A percentile compares a stretch with the other conserved stretches of the same genome.
phyloP scores from a whole-genome alignment of 2,888 invertebrate species.

The Oconnorella tubifera region DNA sequence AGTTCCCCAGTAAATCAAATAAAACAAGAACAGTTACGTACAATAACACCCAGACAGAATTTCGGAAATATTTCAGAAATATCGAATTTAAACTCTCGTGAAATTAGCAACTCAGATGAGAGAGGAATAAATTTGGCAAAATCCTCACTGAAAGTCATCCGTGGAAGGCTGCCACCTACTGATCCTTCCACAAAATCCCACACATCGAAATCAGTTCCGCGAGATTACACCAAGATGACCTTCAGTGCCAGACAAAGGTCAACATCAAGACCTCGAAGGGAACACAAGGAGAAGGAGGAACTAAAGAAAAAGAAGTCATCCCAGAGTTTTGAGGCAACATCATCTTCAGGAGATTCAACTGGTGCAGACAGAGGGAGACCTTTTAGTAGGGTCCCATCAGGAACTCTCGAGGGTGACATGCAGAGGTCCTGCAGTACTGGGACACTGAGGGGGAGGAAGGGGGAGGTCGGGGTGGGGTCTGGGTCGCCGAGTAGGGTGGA shows the following conservation, averaged over 20 bases:
- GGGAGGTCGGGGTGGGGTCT: neutral
- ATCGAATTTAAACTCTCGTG: no score
- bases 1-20: no score
- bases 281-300: neutral
- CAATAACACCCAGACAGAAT: no score
- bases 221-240: neutral
- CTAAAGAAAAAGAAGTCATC: neutral
- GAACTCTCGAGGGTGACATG: neutral
- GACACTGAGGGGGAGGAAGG: neutral
- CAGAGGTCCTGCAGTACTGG: neutral
- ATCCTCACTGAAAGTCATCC: no score
- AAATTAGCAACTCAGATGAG: no score
- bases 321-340: neutral
- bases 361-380: neutral
- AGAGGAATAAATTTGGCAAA: no score
- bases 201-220: neutral
- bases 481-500: neutral
- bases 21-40: no score
- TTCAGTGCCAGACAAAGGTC: constrained; percentile 4
- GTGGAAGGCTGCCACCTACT: no score
- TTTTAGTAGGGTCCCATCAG: neutral
- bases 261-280: neutral
- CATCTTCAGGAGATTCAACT: no score
- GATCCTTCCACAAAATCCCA: neutral
- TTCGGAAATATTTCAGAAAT: no score